Percentiles rank a stretch among this genome's conserved stretches.
Evolutionary conservation across 2,797 vertebrate genomes (phyloP).

Genomic region (Pristis pectinata): DNA sequence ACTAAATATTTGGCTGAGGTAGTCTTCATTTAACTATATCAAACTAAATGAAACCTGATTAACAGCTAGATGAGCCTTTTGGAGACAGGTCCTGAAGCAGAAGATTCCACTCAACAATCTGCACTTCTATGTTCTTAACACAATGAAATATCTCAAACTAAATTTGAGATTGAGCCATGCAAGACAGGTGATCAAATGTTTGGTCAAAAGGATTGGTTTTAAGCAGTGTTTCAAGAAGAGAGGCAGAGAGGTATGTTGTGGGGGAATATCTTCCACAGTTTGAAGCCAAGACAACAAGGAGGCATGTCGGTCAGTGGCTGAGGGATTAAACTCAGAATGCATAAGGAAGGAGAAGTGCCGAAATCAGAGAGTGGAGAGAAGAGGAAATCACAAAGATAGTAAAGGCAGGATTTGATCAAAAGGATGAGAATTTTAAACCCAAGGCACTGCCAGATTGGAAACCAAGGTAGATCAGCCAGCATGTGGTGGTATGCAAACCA

Average conservation of each 20-base stretch:
- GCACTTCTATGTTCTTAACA: not conserved
- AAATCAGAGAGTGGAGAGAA: not conserved
- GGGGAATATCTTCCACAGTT: not conserved
- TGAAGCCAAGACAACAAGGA: not conserved
- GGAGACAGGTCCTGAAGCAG: not conserved
- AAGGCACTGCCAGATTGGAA: not conserved
- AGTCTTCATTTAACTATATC: not conserved
- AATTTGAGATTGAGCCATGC: not conserved
- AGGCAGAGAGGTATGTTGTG: not conserved
- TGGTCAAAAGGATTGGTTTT: not conserved
- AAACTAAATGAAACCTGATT: not conserved
- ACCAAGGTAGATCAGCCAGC: not conserved
- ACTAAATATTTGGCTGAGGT: not conserved
- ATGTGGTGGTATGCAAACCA: not conserved
- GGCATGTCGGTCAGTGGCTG: not conserved
- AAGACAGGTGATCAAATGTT: not conserved
- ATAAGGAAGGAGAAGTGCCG: not conserved
- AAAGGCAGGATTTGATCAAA: not conserved
- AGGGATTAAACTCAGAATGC: not conserved
- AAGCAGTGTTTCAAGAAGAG: not conserved
- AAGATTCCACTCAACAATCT: not conserved
- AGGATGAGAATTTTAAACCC: not conserved
- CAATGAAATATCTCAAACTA: not conserved
- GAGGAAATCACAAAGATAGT: not conserved
- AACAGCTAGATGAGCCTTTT: not conserved